Evolutionary conservation across 2,797 vertebrate genomes (phyloP).

Genomic region (Lerista edwardsae): DNA sequence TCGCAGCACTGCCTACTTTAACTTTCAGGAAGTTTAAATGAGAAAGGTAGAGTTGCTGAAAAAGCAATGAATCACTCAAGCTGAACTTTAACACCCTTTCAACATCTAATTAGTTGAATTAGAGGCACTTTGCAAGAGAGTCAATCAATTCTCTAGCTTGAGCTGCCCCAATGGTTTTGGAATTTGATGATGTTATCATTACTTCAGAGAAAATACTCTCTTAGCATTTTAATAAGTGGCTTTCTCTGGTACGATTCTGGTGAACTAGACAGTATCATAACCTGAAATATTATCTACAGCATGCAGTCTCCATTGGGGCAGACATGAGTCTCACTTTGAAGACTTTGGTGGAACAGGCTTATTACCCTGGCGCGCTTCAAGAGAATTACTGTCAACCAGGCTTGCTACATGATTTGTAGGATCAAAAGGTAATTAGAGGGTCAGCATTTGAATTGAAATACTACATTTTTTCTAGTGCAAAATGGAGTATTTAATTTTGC

Average conservation of each 20-base stretch:
- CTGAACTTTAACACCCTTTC: slow-evolving; percentile 78
- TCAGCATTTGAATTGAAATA: slow-evolving; percentile 44
- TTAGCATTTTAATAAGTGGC: slow-evolving; percentile 74
- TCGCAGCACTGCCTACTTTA: slow-evolving; percentile 53
- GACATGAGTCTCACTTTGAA: slow-evolving; percentile 51
- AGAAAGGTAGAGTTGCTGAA: slow-evolving; percentile 66
- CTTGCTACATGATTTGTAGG: slow-evolving; percentile 38
- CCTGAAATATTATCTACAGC: slow-evolving; percentile 70
- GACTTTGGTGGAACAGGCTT: slow-evolving; percentile 48
- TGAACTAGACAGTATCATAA: slow-evolving; percentile 52
- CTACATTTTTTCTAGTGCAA: slow-evolving; percentile 38
- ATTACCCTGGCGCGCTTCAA: slow-evolving; percentile 57
- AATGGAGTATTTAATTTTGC: slow-evolving; percentile 53
- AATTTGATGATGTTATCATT: slow-evolving; percentile 82
- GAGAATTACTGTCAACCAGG: slow-evolving; percentile 49
- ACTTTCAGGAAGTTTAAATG: slow-evolving; percentile 72
- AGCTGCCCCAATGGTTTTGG: slow-evolving; percentile 72
- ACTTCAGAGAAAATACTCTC: slow-evolving; percentile 67
- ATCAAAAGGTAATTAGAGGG: slow-evolving; percentile 64
- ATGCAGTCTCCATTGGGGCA: slow-evolving; percentile 56
- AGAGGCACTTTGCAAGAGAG: slow-evolving; percentile 71
- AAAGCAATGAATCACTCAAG: slow-evolving; percentile 72
- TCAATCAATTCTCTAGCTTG: slow-evolving; percentile 78
- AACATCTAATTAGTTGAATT: slow-evolving; percentile 81
- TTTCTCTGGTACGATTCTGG: slow-evolving; percentile 65